Evolutionary conservation across 37 sponge, comb jelly and placozoan species (phyloP), one percentile per base, ranked within the genome.

Genomic region (Petrosia ficiformis): DNA sequence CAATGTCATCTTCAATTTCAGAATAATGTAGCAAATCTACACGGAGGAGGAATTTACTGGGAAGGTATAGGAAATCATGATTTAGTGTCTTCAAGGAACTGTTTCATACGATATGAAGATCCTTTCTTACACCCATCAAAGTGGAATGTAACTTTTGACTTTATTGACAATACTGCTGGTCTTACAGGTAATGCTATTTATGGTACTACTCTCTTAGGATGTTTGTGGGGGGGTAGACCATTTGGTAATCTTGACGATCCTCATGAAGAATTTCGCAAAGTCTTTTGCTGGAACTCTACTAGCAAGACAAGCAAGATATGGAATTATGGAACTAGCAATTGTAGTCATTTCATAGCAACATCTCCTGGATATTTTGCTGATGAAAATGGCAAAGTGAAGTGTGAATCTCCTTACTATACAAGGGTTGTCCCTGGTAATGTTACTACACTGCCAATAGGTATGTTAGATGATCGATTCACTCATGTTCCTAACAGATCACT

Each of bases 41-140:
- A 71, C 26, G 75, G 75, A 33, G 77, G 72, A 22, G 77, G 66
- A 34, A 61, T 76, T 70, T 77, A 61, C 40, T 79, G 57, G 31
- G 30, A 59, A 2, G 40, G n/a, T 26, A 10, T 60, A 4, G 71
- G 73, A 16, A 65, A 48, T 30, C 61, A 80, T 1, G 44, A 80
- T 22, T 56, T 80, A 37, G 44, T 80, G 3, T 70, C 81, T 24
- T 71, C 72, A 2, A 60, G 81, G 2, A 69, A 68, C 60, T 79
- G 80, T 52, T 79, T 79, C 38, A 35, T 80, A 10, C 40, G 72
- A 41, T 80, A 80, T 41, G 26, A 34, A 42, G 72, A 80, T 59
- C 21, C 22, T 26, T 44, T 5, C 1, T 32, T 25, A 24, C 31
- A 19, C 3, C 72, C 60, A 19, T 24, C 33, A 3, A 1, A 80